These are phyloP conservation scores for Microtus agrestis DNA, from an alignment of 2,797 vertebrate genomes.

Conservation along the genomic window DNA sequence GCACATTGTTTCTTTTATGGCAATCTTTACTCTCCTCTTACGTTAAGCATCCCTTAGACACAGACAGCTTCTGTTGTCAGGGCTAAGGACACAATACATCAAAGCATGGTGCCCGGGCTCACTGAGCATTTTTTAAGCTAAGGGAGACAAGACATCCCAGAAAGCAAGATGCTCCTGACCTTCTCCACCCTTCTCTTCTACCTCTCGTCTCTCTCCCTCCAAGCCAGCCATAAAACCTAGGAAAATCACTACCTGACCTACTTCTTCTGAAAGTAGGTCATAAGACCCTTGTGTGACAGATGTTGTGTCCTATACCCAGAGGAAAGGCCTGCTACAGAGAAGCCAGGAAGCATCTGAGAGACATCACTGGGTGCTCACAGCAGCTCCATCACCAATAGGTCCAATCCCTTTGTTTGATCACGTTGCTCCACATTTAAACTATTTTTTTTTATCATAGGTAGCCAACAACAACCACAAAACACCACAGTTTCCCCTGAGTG, in stretches of 20 bases:
- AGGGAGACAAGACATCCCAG: background rate
- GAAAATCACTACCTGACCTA: constrained; percentile 31
- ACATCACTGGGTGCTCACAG: background rate
- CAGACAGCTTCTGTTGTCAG: background rate
- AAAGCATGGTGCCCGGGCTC: background rate
- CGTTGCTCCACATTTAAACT: background rate
- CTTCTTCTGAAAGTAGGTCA: constrained; percentile 58
- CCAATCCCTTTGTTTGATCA: background rate
- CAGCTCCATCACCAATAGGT: background rate
- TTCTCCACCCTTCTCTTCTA: background rate
- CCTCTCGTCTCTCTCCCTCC: background rate
- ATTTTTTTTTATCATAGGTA: background rate
- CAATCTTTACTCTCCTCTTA: background rate
- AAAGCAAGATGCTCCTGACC: constrained; percentile 16
- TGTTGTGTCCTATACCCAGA: background rate
- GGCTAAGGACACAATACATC: background rate
- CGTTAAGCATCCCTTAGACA: background rate
- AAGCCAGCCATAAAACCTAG: background rate
- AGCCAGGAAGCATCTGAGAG: background rate
- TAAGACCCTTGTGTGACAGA: background rate
- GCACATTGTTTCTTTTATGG: background rate
- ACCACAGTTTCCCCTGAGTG: background rate
- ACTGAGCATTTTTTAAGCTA: background rate
- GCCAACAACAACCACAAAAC: background rate
- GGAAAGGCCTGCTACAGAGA: background rate